phyloP scores from a whole-genome alignment of 2,113 vertebrate species.

The Sceloporus undulatus region DNA sequence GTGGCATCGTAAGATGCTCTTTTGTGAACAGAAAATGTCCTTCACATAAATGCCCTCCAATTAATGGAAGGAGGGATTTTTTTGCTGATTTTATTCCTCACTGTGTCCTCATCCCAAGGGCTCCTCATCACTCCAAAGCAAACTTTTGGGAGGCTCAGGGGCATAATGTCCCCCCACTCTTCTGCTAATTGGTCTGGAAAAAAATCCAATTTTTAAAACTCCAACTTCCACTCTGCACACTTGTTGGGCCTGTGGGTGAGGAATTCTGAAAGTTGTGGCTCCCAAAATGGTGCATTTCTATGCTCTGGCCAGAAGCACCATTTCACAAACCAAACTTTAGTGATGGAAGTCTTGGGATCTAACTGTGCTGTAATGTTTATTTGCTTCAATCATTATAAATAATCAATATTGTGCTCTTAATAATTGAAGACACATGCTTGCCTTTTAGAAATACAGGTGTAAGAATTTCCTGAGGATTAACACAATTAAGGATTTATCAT shows the following conservation, averaged over 20 bases:
- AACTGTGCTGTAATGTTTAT: neutral
- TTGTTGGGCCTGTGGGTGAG: too few species aligned
- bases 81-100: neutral
- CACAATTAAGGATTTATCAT: neutral
- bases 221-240: too few species aligned
- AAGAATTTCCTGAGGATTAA: neutral
- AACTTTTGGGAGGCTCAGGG: neutral
- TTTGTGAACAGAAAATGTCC: neutral
- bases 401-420: conserved; percentile 7
- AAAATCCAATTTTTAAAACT: neutral
- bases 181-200: neutral
- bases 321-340: neutral
- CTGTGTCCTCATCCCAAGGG: neutral
- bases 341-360: neutral
- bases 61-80: neutral
- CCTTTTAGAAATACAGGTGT: neutral
- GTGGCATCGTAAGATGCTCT: neutral
- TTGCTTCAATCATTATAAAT: conserved; percentile 27
- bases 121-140: neutral
- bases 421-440: conserved; percentile 1
- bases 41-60: neutral
- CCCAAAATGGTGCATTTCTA: too few species aligned
- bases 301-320: neutral
- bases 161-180: neutral
- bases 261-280: too few species aligned